Conservation (phyloP, 1,140 invertebrate genomes). For the Pseudomyrmex flavicornis region DNA sequence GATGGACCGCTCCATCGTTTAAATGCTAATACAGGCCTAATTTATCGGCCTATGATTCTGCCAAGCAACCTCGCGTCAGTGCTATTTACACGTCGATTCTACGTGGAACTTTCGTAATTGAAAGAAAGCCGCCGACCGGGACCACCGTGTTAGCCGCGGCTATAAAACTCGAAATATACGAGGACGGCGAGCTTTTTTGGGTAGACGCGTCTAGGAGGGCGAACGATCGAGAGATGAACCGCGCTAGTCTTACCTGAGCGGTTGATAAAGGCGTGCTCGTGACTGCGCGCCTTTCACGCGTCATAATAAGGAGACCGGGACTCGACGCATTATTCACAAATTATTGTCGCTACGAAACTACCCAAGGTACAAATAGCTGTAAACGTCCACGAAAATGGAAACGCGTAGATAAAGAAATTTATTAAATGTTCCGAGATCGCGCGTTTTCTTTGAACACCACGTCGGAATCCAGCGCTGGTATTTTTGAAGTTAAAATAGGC, state of each 20-base stretch:
- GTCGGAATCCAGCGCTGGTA: neutral
- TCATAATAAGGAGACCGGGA: slow-evolving; percentile 41
- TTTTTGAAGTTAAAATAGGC: slow-evolving; percentile 28
- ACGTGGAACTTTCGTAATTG: slow-evolving; percentile 71
- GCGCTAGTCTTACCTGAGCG: slow-evolving; percentile 59
- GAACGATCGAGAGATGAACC: slow-evolving; percentile 57
- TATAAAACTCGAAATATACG: slow-evolving; percentile 73
- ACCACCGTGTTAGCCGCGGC: slow-evolving; percentile 64
- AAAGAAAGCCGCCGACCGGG: slow-evolving; percentile 74
- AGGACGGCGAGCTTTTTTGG: slow-evolving; percentile 56
- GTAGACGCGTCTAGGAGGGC: slow-evolving; percentile 68
- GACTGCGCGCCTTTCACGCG: slow-evolving; percentile 46
- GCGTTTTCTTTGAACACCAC: neutral
- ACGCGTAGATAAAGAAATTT: slow-evolving; percentile 40
- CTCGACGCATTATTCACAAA: slow-evolving; percentile 13
- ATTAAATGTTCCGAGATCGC: slow-evolving; percentile 21
- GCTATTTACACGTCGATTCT: slow-evolving; percentile 71
- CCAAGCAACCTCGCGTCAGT: slow-evolving; percentile 41
- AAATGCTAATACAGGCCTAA: slow-evolving; percentile 72
- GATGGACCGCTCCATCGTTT: slow-evolving; percentile 63
- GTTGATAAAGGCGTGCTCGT: slow-evolving; percentile 63
- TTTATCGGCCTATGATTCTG: slow-evolving; percentile 72
- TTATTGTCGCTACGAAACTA: slow-evolving; percentile 28
- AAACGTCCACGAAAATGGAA: slow-evolving; percentile 19
- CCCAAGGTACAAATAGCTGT: slow-evolving; percentile 29